Evolutionary conservation across 2,888 invertebrate species (phyloP).

Genomic region (Graphium colonna): DNA sequence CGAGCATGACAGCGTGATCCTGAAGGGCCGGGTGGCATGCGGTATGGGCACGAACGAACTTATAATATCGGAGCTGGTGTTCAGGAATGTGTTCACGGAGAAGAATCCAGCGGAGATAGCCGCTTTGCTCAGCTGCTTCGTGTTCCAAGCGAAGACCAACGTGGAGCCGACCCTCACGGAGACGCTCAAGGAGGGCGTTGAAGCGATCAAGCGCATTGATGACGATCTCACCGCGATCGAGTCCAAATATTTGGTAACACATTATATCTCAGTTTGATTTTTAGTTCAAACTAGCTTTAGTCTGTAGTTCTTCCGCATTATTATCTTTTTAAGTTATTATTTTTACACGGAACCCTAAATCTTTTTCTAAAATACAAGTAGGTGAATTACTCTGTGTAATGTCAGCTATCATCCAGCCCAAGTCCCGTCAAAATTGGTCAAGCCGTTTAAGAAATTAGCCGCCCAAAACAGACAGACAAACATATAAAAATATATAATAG

Average conservation of each 20-base stretch:
- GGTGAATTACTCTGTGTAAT: too few species aligned
- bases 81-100: conserved; percentile 92
- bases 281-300: neutral
- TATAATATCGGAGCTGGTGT: conserved; percentile 95
- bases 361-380: too few species aligned
- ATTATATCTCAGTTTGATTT: neutral
- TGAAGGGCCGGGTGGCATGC: conserved; percentile 71
- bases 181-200: conserved; percentile 82
- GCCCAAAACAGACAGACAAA: too few species aligned
- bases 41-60: conserved; percentile 86
- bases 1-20: conserved; percentile 68
- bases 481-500: too few species aligned
- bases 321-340: too few species aligned
- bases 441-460: too few species aligned
- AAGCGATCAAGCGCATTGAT: conserved; percentile 85
- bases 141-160: conserved; percentile 91
- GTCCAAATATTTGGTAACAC: conserved; percentile 77
- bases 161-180: conserved; percentile 79
- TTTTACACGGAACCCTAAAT: too few species aligned
- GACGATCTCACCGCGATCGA: conserved; percentile 84
- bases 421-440: too few species aligned
- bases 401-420: too few species aligned
- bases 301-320: neutral
- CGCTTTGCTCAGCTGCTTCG: conserved; percentile 93
- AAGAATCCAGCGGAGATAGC: conserved; percentile 95